Base-by-base conservation (phyloP, 2,888 invertebrate genomes). In the Peribatodes rhomboidaria region DNA sequence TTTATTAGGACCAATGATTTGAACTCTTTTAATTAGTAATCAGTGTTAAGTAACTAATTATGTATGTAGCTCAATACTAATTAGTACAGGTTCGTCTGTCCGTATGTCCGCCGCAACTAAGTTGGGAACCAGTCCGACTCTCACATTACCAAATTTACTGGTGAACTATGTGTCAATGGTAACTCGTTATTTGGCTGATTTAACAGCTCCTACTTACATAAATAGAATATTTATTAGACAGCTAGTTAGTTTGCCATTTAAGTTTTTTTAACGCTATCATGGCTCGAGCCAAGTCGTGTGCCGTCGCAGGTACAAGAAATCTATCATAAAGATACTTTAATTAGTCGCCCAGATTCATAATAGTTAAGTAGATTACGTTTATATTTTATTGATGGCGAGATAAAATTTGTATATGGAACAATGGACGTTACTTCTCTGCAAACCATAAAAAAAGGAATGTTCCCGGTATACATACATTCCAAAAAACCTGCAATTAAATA, bases 101-200 rank as follows among this genome's bases (percentile, higher is more conserved):
- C 57, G 39, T 18, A 57, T 31, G 44, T 46, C 44, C 53, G n/a
- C 16, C 46, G 22, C 22, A 58, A 73, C 72, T 60, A 64, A 66
- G 72, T 71, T 70, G 68, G 61, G n/a, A 69, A 61, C 68, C 47
- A 16, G 64, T 63, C 18, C 4, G 10, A 20, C 58, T 58, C 41
- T 39, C 41, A 49, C 39, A 31, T 41, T 13, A 27, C 49, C 57
- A 58, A 41, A 58, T 49, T 16, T n/a, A 50, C n/a, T n/a, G 14
- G 14, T 39, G 46, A 49, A 58, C 31, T 63, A 62, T 59, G 57
- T 59, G 55, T 63, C 60, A 46, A 57, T 58, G 37, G 42, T 18
- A 46, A 61, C 50, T 41, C 31, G 65, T 49, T 50, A 41, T 41
- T 46, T 65, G 44, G 33, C 49, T 62, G 62, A 60, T 65, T 41